Evolutionary conservation across 1,140 invertebrate genomes (phyloP), one percentile per base, ranked within the genome.

Genomic region (Radopholus similis): DNA sequence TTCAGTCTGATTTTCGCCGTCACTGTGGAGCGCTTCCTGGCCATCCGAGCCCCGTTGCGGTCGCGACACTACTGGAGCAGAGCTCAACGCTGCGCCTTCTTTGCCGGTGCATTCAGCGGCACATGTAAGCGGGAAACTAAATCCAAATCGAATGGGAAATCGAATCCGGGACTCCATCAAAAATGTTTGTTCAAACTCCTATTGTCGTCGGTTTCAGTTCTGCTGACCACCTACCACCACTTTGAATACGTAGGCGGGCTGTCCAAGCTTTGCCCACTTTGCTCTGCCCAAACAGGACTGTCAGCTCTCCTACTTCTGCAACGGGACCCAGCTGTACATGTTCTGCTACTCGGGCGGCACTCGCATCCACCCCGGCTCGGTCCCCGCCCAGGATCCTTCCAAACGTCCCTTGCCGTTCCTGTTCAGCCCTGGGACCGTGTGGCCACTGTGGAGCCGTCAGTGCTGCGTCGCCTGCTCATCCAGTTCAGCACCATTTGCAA

Each of bases 1-100:
- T 54, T 54, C 53, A 80, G 78, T 72, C 63, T 81, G 8, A 82
- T 81, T 38, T 74, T 81, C 21, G 80, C 80, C n/a, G 80, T 81
- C 4, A 81, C 78, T n/a, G 64, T 82, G 13, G 79, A 81, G 68
- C 53, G 79, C 6, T 82, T 73, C 40, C 59, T 70, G 28, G 78
- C 80, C 11, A 73, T 81, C n/a, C 47, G 76, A 3, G 56, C 63
- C 1, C 79, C 79, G 9, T 57, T 81, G n/a, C 64, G 80, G 4
- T 77, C 79, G n/a, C 69, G 80, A 32, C 72, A 63, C 32, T 81
- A 81, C 56, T 81, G 79, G 79, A 71, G 67, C 38, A 73, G 67
- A 37, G 53, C 55, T 34, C 54, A 64, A 49, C 64, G 76, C 62
- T 62, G 58, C 9, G 57, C 57, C 11, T 56, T 80, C n/a, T 58